Evolutionary conservation across 2,113 vertebrate genomes (phyloP), one percentile per base, ranked within the genome.

Genomic region (Macrotus californicus): DNA sequence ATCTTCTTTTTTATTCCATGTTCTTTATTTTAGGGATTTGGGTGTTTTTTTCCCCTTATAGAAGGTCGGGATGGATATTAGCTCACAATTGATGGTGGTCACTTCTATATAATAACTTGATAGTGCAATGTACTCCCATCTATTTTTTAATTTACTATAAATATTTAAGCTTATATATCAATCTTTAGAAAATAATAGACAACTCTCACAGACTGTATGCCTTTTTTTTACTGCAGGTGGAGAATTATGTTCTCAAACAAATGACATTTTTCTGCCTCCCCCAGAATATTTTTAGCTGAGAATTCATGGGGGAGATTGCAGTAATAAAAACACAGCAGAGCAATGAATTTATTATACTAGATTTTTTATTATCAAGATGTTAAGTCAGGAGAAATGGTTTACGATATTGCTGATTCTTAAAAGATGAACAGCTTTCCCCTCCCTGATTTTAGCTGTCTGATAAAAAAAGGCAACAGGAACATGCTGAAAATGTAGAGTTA

Each of bases 311-410:
- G 84, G 88, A 97, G 81, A 97, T 56, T 84, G 77, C 84, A 89
- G 95, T 92, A 95, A 97, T 97, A 97, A 98, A 98, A 98, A 87
- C 67, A 96, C 86, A 97, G 93, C 96, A 67, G 89, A 97, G 93
- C 92, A 97, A 97, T 93, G 87, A 98, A 91, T 97, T 91, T 89
- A 82, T 97, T 97, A 94, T 52, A 96, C 54, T 72, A 96, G 95
- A 11, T 75, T 82, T 98, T 97, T 96, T 97, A 75, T 92, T 96
- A 77, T 96, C 96, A 96, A 69, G 87, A 96, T 91, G 83, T 84
- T 96, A 94, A 94, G 96, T 94, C 87, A 96, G 92, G 95, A 94
- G 41, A 97, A 54, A 96, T 96, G 86, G 94, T 97, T 97, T 95
- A 97, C 87, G 83, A 95, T 93, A 91, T 79, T 95, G 76, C 18